These are phyloP conservation scores for Dichetophora obliterata DNA, from an alignment of 2,888 invertebrate genomes.

Conservation along the genomic window DNA sequence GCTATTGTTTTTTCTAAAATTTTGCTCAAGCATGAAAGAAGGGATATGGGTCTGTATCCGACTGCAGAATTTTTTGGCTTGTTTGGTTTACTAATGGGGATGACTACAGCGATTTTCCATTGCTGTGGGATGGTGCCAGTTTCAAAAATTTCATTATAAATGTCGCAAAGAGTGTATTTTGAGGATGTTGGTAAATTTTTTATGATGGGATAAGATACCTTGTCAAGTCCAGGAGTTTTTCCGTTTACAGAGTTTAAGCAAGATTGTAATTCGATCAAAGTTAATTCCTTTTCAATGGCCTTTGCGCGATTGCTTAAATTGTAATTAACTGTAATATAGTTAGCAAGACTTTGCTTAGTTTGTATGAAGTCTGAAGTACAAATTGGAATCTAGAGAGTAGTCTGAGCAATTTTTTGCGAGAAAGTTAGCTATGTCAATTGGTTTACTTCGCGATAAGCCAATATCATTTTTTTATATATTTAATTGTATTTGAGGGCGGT, in stretches of 20 bases:
- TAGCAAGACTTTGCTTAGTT: neutral
- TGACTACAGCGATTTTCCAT: no score
- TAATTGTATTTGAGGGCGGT: neutral
- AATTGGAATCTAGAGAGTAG: neutral
- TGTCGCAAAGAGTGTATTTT: no score
- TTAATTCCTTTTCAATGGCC: no score
- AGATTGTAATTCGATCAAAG: no score
- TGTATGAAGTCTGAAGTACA: neutral
- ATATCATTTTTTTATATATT: neutral
- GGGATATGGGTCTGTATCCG: neutral
- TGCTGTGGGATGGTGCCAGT: no score
- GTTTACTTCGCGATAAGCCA: no score
- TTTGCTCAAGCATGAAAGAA: conserved; percentile 20
- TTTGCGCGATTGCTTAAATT: no score
- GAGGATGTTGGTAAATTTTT: neutral
- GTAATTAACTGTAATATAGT: no score
- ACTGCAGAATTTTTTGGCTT: neutral
- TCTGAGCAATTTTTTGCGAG: neutral
- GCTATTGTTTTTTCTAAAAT: conserved; percentile 20
- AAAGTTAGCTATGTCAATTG: neutral
- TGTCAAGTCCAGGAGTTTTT: no score
- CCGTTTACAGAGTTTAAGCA: no score
- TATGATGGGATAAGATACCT: neutral
- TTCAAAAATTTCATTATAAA: no score
- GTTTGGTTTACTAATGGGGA: neutral